Evolutionary conservation across 2,888 invertebrate genomes (phyloP), one percentile per base, ranked within the genome.

Genomic region (Epiblema foenella): DNA sequence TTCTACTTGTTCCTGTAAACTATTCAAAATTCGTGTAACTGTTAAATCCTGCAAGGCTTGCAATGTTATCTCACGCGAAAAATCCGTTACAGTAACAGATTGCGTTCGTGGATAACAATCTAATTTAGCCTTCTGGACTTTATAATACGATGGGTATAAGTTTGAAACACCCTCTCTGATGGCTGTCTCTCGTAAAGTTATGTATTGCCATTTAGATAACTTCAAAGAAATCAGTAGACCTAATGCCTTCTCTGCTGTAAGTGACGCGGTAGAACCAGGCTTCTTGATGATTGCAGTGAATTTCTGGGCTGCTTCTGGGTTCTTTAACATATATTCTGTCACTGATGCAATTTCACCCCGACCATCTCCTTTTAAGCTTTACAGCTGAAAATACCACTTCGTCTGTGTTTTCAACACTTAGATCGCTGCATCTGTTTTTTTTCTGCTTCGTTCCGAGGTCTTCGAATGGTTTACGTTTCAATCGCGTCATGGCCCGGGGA

Each of bases 41-140:
- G 54, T 54, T 20, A 54, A 24, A 54, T 54, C 54, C 54, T 20
- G 54, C 11, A 24, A 24, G 20, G 54, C 54, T 24, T 54, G 54
- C 10, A 54, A 11, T 54, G 9, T 54, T 24, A 24, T 24, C 11
- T 54, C 54, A 3, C 11, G 1, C 24, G 54, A 54, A 15, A 24
- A 52, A 24, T 52, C 20, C 52, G 52, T 52, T 24, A 52, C 20
- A 20, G 7, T 52, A 20, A 52, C 20, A 11, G 20, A 20, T 52
- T 12, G 12, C 20, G 20, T 52, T 0, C 20, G 24, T 24, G 52
- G 20, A 52, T 52, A 52, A 52, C 52, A 54, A 24, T 24, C 24
- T 24, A 24, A 54, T 54, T 54, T 54, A 2, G 54, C 54, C 24
- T 24, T 24, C 24, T 54, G 20, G 12, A 54, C 11, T 24, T 54